phyloP scores from a whole-genome alignment of 2,113 vertebrate genomes.

The Oryzias javanicus region DNA sequence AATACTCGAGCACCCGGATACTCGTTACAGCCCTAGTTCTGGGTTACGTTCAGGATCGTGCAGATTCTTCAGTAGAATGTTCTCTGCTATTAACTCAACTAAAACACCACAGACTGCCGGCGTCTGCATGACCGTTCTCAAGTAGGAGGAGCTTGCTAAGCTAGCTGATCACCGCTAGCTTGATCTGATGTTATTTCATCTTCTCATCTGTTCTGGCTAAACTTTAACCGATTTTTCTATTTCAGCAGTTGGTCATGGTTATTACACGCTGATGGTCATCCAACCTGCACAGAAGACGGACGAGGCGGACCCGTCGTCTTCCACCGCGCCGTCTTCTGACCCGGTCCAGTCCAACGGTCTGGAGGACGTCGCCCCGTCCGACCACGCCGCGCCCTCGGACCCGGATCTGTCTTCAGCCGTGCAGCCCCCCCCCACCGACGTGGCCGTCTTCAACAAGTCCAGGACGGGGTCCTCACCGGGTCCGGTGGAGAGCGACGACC shows the following conservation, averaged over 20 bases:
- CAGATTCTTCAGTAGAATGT: no score
- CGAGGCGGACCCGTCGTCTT: not conserved
- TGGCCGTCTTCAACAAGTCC: conserved; percentile 14
- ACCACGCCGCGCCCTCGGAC: not conserved
- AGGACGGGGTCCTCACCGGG: not conserved
- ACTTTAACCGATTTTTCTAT: not conserved
- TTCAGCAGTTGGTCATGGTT: conserved; percentile 34
- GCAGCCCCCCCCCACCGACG: not conserved
- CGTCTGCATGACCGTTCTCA: no score
- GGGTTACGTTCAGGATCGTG: no score
- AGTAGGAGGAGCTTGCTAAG: no score
- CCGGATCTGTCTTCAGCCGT: not conserved
- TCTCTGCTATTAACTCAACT: no score
- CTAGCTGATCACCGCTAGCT: no score
- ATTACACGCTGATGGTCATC: conserved; percentile 44
- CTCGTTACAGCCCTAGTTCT: no score
- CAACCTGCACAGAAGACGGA: not conserved
- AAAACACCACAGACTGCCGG: no score
- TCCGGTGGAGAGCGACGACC: not conserved
- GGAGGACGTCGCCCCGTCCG: not conserved
- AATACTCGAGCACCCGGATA: no score
- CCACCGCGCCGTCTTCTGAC: not conserved
- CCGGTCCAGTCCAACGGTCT: not conserved
- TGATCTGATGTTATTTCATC: no score
- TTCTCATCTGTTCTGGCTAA: no score